These are phyloP conservation scores for Sclerurus mexicanus DNA, from an alignment of 2,113 vertebrate genomes.

Conservation along the genomic window DNA sequence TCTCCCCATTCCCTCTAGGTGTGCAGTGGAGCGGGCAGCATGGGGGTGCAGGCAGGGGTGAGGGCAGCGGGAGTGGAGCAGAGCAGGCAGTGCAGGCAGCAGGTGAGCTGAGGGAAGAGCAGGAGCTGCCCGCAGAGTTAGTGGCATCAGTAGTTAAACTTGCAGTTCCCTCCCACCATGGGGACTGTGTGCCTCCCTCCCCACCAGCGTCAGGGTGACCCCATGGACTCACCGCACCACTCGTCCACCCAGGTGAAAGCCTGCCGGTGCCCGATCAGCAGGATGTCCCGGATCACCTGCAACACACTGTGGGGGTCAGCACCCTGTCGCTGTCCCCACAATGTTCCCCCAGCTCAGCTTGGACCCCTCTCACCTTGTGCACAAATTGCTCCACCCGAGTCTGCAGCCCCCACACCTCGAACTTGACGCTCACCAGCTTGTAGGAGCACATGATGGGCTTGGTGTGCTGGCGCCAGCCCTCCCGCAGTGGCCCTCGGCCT, in stretches of 20 bases:
- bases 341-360: fast-evolving
- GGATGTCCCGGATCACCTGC: constrained; percentile 76
- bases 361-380: constrained; percentile 67
- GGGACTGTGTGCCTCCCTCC: background rate
- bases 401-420: constrained; percentile 81
- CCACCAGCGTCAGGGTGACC: fast-evolving
- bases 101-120: background rate
- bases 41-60: background rate
- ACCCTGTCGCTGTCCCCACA: background rate
- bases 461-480: constrained; percentile 72
- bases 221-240: constrained; percentile 66
- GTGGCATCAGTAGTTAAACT: background rate
- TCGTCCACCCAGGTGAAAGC: constrained; percentile 78
- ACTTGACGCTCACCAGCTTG: constrained; percentile 78
- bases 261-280: constrained; percentile 77
- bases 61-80: background rate
- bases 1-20: background rate
- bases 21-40: fast-evolving
- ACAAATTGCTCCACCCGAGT: constrained; percentile 76
- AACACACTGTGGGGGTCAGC: background rate
- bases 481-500: constrained; percentile 68
- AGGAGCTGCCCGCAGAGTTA: background rate
- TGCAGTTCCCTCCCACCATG: background rate
- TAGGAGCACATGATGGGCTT: constrained; percentile 80
- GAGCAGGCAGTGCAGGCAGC: background rate